A percentile compares a stretch with the other conserved stretches of the same genome.
These are phyloP conservation scores for Polietes domitor DNA, from an alignment of 2,888 invertebrate species.

Conservation along the genomic window DNA sequence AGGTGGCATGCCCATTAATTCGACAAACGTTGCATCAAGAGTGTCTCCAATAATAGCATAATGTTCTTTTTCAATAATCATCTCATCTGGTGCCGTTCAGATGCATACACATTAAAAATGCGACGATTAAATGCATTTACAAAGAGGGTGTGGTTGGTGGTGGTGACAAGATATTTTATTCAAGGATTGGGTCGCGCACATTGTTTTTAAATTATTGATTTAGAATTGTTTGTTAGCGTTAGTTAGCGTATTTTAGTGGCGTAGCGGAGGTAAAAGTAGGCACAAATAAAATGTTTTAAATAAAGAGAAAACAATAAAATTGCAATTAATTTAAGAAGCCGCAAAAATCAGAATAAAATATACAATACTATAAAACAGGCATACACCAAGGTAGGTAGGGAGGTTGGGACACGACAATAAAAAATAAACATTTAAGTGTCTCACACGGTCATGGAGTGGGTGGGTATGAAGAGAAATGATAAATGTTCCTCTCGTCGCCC, in stretches of 20 bases:
- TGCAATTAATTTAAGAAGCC: constrained; percentile 21
- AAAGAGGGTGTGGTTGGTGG: constrained; percentile 57
- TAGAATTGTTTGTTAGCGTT: constrained; percentile 45
- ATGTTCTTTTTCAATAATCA: constrained; percentile 93
- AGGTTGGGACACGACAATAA: background rate
- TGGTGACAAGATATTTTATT: constrained; percentile 66
- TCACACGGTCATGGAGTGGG: background rate
- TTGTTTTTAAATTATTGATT: constrained; percentile 9
- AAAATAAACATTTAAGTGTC: background rate
- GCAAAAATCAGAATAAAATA: background rate
- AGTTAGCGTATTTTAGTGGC: constrained; percentile 53
- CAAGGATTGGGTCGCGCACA: constrained; percentile 52
- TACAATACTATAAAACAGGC: background rate
- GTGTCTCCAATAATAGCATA: constrained; percentile 96
- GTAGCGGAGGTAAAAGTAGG: constrained; percentile 51
- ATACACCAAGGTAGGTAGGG: background rate
- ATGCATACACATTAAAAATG: background rate
- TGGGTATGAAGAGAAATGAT: background rate
- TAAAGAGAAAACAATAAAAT: constrained; percentile 20
- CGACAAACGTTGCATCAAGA: constrained; percentile 95
- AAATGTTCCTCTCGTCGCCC: background rate
- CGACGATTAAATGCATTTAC: constrained; percentile 35
- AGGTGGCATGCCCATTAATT: constrained; percentile 85
- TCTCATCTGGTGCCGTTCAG: constrained; percentile 84
- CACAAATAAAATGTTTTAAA: constrained; percentile 37